phyloP scores from a whole-genome alignment of 2,113 vertebrate genomes.

The Eublepharis macularius region DNA sequence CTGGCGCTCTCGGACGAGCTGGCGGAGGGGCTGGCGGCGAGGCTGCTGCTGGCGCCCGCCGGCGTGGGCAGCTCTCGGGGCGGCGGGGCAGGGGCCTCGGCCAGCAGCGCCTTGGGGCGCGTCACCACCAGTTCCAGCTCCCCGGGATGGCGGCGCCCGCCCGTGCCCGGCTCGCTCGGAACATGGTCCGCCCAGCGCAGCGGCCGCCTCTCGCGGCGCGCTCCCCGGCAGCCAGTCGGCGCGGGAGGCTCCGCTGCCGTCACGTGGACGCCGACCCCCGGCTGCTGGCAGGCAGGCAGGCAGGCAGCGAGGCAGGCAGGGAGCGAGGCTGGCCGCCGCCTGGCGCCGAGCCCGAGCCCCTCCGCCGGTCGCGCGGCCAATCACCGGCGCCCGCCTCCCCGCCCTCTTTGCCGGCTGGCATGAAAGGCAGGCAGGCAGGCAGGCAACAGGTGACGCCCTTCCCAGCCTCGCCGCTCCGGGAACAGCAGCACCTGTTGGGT shows the following conservation, averaged over 20 bases:
- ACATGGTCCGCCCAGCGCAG: background rate
- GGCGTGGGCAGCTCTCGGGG: conserved; percentile 26
- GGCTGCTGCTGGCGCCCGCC: conserved; percentile 18
- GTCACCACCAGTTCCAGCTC: conserved; percentile 40
- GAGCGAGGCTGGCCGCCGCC: background rate
- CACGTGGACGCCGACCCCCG: background rate
- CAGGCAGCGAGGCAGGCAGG: too few species aligned
- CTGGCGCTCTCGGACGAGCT: conserved; percentile 17
- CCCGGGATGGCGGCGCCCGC: background rate
- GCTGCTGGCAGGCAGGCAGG: too few species aligned
- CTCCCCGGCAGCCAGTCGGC: background rate
- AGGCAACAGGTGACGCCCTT: background rate
- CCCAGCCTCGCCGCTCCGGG: background rate
- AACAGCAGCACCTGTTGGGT: too few species aligned
- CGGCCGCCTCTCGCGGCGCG: background rate
- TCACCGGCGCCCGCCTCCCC: background rate
- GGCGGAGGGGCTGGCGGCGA: conserved; percentile 21
- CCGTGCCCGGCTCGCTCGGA: background rate
- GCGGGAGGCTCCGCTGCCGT: background rate
- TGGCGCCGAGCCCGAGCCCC: background rate
- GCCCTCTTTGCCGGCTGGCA: background rate
- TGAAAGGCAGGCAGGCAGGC: background rate
- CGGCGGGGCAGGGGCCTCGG: conserved; percentile 20
- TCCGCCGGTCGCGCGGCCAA: too few species aligned
- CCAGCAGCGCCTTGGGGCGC: conserved; percentile 23